Conservation (phyloP, 2,113 vertebrate species). For the Ceyx melanurus region DNA sequence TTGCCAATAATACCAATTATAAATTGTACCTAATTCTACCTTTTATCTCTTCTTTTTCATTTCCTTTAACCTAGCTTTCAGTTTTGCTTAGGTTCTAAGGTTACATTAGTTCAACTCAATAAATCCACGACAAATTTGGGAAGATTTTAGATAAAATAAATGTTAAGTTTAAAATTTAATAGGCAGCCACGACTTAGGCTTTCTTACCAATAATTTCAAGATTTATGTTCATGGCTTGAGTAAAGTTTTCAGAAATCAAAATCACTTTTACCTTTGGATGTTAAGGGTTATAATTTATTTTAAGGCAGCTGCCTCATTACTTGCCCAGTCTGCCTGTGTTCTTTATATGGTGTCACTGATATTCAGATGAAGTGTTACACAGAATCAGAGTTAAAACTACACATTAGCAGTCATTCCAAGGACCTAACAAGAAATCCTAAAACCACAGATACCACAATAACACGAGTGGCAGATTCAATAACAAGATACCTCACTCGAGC, state of each 20-base stretch:
- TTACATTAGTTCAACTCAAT: neutral
- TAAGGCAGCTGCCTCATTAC: neutral
- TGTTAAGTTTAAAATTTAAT: neutral
- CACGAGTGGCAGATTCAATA: neutral
- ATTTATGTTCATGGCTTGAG: slow-evolving; percentile 1
- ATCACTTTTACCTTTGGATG: neutral
- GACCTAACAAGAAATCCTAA: neutral
- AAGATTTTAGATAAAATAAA: neutral
- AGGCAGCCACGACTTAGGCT: neutral
- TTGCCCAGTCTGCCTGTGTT: neutral
- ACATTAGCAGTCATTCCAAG: neutral
- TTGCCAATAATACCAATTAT: neutral
- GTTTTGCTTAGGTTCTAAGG: neutral
- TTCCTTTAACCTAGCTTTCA: neutral
- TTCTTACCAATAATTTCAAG: slow-evolving; percentile 9
- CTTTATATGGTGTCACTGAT: neutral
- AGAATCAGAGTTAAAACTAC: neutral
- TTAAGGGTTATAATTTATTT: slow-evolving; percentile 32
- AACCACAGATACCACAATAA: neutral
- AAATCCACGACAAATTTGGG: neutral
- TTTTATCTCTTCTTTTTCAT: neutral
- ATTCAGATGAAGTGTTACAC: neutral
- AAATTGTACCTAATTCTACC: neutral
- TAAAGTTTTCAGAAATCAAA: slow-evolving; percentile 9
- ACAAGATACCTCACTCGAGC: neutral